phyloP scores from a whole-genome alignment of 2,888 invertebrate species.

The Ephialtes manifestator region DNA sequence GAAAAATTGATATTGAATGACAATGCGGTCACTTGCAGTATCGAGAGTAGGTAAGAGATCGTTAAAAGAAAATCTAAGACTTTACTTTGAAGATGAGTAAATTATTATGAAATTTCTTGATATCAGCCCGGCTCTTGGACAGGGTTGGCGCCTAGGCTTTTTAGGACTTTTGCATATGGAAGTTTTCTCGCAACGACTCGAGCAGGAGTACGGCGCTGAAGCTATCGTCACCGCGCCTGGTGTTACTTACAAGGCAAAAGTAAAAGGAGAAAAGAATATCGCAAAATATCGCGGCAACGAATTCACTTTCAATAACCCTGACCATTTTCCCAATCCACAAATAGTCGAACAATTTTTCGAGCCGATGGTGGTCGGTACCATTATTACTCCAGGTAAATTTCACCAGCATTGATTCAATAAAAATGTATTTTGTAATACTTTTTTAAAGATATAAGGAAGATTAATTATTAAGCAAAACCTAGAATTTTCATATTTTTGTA shows the following conservation, averaged over 20 bases:
- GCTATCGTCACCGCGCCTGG: conserved; percentile 94
- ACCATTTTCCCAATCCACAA: conserved; percentile 89
- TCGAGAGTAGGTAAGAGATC: conserved; percentile 92
- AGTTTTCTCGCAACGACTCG: conserved; percentile 94
- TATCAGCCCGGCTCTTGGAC: conserved; percentile 93
- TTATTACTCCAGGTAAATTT: conserved; percentile 92
- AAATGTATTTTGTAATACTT: no score
- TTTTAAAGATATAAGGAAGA: no score
- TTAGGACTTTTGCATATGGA: conserved; percentile 95
- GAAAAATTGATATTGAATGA: conserved; percentile 98
- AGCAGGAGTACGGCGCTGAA: conserved; percentile 94
- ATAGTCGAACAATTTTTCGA: conserved; percentile 93
- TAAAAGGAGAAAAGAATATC: conserved; percentile 91
- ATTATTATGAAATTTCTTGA: conserved; percentile 54
- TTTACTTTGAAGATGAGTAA: neutral
- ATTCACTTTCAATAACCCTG: conserved; percentile 91
- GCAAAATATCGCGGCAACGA: conserved; percentile 88
- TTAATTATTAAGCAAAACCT: no score
- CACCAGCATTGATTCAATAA: neutral
- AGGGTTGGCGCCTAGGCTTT: conserved; percentile 96
- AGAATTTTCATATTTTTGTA: no score
- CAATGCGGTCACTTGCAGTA: conserved; percentile 93
- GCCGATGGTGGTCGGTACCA: conserved; percentile 95
- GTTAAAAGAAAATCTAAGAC: no score
- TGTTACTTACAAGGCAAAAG: conserved; percentile 93